Conservation (phyloP, 1,140 invertebrate genomes). For the Neodiprion virginianus region DNA sequence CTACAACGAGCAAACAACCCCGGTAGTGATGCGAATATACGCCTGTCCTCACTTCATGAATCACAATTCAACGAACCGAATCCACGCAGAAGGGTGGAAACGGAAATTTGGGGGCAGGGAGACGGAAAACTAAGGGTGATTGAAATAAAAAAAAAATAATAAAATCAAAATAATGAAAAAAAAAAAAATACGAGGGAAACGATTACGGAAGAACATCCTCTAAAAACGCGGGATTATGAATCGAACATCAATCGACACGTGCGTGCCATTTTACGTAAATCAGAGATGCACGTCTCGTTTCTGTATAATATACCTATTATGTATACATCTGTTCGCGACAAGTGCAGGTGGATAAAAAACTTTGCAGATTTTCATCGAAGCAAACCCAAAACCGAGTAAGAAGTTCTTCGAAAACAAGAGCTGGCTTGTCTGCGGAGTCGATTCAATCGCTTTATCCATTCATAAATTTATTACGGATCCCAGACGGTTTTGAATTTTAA, state of each 20-base stretch:
- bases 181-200: constrained; percentile 10
- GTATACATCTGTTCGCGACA: too few relatives aligned
- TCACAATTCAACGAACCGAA: background rate
- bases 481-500: constrained; percentile 3
- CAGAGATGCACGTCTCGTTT: too few relatives aligned
- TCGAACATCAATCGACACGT: too few relatives aligned
- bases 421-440: too few relatives aligned
- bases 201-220: background rate
- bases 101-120: too few relatives aligned
- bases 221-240: too few relatives aligned
- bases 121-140: background rate
- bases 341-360: too few relatives aligned
- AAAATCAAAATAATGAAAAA: background rate
- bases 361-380: too few relatives aligned
- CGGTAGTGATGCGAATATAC: background rate
- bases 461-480: background rate
- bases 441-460: background rate
- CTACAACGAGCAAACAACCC: background rate
- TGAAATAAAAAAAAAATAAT: background rate
- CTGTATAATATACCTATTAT: too few relatives aligned
- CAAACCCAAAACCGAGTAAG: too few relatives aligned
- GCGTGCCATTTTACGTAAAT: too few relatives aligned
- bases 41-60: background rate
- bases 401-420: too few relatives aligned
- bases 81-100: background rate